phyloP scores from a whole-genome alignment of 1,140 invertebrate species.

The Aphis craccivora region DNA sequence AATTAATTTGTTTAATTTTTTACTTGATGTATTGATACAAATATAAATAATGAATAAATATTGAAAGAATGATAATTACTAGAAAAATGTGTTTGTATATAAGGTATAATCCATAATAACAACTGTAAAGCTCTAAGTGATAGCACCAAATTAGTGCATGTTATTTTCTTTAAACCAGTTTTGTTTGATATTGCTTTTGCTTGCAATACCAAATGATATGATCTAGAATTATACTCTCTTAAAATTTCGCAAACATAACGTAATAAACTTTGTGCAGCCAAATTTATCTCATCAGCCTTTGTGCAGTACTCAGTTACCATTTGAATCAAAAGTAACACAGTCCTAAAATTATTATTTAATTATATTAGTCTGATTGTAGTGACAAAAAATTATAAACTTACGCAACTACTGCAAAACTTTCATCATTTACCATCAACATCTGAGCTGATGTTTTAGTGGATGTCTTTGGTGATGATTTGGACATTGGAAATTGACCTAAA shows the following conservation, averaged over 20 bases:
- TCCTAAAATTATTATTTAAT: conserved; percentile 64
- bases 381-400: conserved; percentile 62
- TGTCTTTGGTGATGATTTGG: conserved; percentile 28
- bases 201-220: conserved; percentile 92
- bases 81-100: conserved; percentile 74
- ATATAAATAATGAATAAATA: neutral
- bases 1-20: neutral
- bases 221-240: conserved; percentile 89
- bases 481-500: conserved; percentile 55
- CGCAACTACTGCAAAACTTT: conserved; percentile 86
- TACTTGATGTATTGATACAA: neutral
- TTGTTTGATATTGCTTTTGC: conserved; percentile 90
- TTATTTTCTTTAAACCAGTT: conserved; percentile 95
- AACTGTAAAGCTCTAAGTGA: conserved; percentile 87
- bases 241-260: conserved; percentile 86
- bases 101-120: conserved; percentile 79
- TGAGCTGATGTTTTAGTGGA: conserved; percentile 64
- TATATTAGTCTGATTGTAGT: neutral
- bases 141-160: conserved; percentile 90
- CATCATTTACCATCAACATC: conserved; percentile 75
- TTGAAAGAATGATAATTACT: conserved; percentile 60
- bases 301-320: conserved; percentile 73
- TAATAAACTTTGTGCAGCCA: conserved; percentile 60
- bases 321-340: conserved; percentile 70
- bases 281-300: conserved; percentile 69